Percentiles rank a stretch among this genome's conserved stretches.
phyloP scores from a whole-genome alignment of 2,797 vertebrate genomes.

The Clarias platycephalus region DNA sequence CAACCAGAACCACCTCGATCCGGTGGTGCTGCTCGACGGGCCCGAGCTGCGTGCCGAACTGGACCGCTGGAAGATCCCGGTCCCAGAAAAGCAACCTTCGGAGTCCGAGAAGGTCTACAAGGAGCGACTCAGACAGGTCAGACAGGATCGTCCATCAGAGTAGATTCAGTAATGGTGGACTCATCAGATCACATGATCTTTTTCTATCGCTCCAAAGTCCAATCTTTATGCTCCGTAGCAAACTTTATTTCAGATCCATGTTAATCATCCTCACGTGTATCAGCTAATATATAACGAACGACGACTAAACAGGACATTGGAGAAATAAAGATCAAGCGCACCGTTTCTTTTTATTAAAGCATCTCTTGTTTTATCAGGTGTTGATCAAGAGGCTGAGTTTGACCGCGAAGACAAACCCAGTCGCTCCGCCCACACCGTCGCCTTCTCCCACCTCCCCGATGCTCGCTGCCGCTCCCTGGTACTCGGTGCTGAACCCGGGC shows the following conservation, averaged over 20 bases:
- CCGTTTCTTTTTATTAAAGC: background rate
- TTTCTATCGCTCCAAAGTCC: too few relatives aligned
- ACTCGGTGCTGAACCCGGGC: conserved; percentile 37
- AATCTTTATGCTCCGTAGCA: too few relatives aligned
- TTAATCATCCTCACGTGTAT: background rate
- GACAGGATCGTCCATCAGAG: background rate
- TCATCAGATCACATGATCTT: too few relatives aligned
- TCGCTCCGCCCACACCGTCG: conserved; percentile 39
- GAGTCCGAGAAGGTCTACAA: conserved; percentile 61
- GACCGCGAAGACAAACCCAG: conserved; percentile 9
- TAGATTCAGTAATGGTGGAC: background rate
- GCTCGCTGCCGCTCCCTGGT: conserved; percentile 46
- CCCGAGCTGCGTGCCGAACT: conserved; percentile 68
- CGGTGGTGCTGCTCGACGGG: conserved; percentile 62
- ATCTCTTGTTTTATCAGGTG: conserved; percentile 40
- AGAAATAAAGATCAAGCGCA: background rate
- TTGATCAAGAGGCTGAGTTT: conserved; percentile 49
- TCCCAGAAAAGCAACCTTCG: conserved; percentile 55
- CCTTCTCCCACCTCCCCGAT: conserved; percentile 46
- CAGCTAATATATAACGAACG: background rate
- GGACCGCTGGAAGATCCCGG: conserved; percentile 62
- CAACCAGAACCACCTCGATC: conserved; percentile 67
- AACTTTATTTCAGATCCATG: too few relatives aligned
- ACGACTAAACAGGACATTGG: background rate
- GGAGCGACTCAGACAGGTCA: conserved; percentile 66